A percentile compares a stretch with the other conserved stretches of the same genome.
Conservation (phyloP, 1,140 invertebrate genomes). For the Sweltsa coloradensis region DNA sequence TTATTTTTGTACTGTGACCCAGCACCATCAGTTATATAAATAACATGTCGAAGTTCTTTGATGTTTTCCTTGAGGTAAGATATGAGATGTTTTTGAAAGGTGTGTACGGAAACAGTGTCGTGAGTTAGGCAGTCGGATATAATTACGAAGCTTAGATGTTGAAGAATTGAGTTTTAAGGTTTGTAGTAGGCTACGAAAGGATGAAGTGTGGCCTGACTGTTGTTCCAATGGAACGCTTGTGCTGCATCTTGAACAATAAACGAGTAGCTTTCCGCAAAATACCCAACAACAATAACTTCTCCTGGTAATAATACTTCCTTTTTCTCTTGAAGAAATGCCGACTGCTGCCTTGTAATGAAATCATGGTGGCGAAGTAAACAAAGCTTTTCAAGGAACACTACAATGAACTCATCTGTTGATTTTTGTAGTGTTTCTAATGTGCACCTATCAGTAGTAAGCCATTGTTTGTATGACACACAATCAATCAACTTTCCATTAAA, state of each 20-base stretch:
- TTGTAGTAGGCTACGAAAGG: slow-evolving; percentile 18
- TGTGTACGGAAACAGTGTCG: slow-evolving; percentile 13
- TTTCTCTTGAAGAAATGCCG: no score
- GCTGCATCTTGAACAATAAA: slow-evolving; percentile 20
- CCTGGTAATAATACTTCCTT: slow-evolving; percentile 1
- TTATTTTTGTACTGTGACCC: no score
- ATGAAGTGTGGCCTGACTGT: slow-evolving; percentile 20
- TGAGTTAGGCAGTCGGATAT: slow-evolving; percentile 16
- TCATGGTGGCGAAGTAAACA: no score
- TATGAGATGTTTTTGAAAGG: slow-evolving; percentile 10
- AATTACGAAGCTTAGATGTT: slow-evolving; percentile 8
- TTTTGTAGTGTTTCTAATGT: slow-evolving; percentile 10
- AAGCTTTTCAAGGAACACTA: no score
- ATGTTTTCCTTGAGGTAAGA: slow-evolving; percentile 7
- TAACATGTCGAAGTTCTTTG: slow-evolving; percentile 11
- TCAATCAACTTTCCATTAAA: slow-evolving; percentile 7
- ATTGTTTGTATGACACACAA: slow-evolving; percentile 5
- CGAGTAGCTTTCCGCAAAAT: slow-evolving; percentile 21
- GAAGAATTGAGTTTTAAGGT: slow-evolving; percentile 7
- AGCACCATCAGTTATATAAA: slow-evolving; percentile 22
- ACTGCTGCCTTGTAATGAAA: no score
- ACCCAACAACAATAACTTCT: slow-evolving; percentile 14
- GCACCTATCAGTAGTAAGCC: slow-evolving; percentile 1
- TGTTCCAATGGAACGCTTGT: slow-evolving; percentile 18
- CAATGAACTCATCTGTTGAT: no score